Percentiles rank a stretch among this genome's conserved stretches.
phyloP scores from a whole-genome alignment of 2,888 invertebrate species.

The Villa cingulata region DNA sequence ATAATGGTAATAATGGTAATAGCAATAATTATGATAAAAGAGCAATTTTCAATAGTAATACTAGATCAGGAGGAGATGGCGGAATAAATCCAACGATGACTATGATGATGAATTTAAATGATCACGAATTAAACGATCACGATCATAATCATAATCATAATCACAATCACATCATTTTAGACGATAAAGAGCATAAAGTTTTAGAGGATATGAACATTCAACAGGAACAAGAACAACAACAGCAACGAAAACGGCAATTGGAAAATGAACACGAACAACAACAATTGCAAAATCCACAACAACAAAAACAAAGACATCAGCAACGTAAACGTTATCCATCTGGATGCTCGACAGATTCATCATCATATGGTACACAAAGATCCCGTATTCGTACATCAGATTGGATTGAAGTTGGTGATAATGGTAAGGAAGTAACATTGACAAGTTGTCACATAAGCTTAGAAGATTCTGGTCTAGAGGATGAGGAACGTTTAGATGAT shows the following conservation, averaged over 20 bases:
- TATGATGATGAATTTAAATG: neutral
- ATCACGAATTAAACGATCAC: conserved; percentile 4
- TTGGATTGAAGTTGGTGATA: conserved; percentile 43
- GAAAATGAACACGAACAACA: neutral
- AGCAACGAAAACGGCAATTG: too few species aligned
- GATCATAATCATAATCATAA: conserved; percentile 16
- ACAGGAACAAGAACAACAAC: conserved; percentile 18
- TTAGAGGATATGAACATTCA: conserved; percentile 20
- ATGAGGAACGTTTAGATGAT: conserved; percentile 36
- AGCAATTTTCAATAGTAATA: neutral
- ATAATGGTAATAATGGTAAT: neutral
- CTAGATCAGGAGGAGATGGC: neutral
- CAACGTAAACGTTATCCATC: conserved; percentile 31
- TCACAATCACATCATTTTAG: conserved; percentile 26
- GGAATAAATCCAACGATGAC: neutral
- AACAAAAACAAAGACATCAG: conserved; percentile 6
- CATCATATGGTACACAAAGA: conserved; percentile 33
- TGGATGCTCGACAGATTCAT: conserved; percentile 35
- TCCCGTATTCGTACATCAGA: conserved; percentile 38
- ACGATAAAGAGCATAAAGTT: conserved; percentile 17
- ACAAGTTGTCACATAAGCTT: conserved; percentile 45
- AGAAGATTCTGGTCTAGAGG: conserved; percentile 38
- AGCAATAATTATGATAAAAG: neutral
- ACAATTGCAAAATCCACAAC: conserved; percentile 6
- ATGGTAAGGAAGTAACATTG: conserved; percentile 41